Percentiles rank a stretch among this genome's conserved stretches.
These are phyloP conservation scores for Propithecus coquereli DNA, from an alignment of 2,113 vertebrate species.

Conservation along the genomic window DNA sequence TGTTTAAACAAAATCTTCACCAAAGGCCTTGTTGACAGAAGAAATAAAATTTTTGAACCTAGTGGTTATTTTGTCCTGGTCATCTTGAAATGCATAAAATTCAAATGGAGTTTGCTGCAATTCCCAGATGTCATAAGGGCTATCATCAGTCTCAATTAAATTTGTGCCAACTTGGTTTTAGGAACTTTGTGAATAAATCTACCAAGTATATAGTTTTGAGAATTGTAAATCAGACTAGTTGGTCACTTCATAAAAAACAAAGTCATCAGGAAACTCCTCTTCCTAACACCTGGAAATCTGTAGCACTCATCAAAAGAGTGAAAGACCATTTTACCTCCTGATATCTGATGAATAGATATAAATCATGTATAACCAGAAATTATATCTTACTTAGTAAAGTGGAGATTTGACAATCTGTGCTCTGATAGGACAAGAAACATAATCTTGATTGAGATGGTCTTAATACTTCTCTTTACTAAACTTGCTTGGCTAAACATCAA, in stretches of 20 bases:
- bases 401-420: not conserved
- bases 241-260: not conserved
- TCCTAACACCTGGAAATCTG: not conserved
- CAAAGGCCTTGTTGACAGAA: not conserved
- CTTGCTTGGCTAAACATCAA: not conserved
- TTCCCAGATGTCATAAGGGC: not conserved
- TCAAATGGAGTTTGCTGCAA: slow-evolving; percentile 12
- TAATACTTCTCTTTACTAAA: not conserved
- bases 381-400: not conserved
- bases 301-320: not conserved
- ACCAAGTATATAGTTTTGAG: not conserved
- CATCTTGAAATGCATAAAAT: not conserved
- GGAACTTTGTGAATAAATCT: slow-evolving; percentile 7
- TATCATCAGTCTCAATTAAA: not conserved
- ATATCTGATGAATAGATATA: not conserved
- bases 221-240: not conserved
- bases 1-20: not conserved
- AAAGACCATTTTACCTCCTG: not conserved
- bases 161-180: not conserved
- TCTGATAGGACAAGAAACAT: not conserved
- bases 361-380: not conserved
- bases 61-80: not conserved
- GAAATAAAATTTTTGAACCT: not conserved
- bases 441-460: not conserved
- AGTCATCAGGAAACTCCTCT: not conserved